Evolutionary conservation across 2,113 vertebrate species (phyloP), one percentile per base, ranked within the genome.

Genomic region (Isurus oxyrinchus): DNA sequence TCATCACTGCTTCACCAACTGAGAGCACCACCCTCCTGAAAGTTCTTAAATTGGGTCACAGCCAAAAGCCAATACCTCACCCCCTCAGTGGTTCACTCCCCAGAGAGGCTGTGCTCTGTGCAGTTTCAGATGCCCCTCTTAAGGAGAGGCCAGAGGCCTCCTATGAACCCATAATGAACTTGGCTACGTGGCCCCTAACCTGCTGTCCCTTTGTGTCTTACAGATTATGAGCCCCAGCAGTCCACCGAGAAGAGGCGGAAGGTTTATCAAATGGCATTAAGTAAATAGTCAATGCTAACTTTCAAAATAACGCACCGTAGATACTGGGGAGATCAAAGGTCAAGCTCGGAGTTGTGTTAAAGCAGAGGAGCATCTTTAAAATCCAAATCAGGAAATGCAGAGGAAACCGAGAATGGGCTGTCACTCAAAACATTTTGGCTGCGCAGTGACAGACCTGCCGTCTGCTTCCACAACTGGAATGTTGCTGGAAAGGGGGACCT

Each of bases 231-330:
- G 96, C 98, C 98, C 79, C 97, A 98, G 7, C 98, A 99, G 97
- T 98, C 98, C 97, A 98, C 98, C 96, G 99, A 99, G 97, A 99
- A 99, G 97, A 99, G 99, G 98, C 98, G 99, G 97, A 99, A 99
- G 27, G 99, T 99, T 97, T 99, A 99, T 97, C 99, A 99, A 98
- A 99, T 99, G 99, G 99, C 99, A 96, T 97, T 99, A 97, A 99
- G 99, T 99, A 98, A 99, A 53, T 95, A 53, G 14, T 61, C 57
- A 7, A 88, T 31, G 49, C 49, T 88, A 55, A 49, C 49, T 49
- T 44, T 0, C 5, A 40, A 81, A 84, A 84, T 19, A 19, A 3
- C 76, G 7, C n/a, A 31, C 72, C 72, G 5, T 84, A 19, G 40
- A 84, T 1, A 84, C 35, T n/a, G 11, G 10, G 13, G 13, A 11